Evolutionary conservation across 1,140 invertebrate species (phyloP).

Genomic region (Drosophila rhopaloa): DNA sequence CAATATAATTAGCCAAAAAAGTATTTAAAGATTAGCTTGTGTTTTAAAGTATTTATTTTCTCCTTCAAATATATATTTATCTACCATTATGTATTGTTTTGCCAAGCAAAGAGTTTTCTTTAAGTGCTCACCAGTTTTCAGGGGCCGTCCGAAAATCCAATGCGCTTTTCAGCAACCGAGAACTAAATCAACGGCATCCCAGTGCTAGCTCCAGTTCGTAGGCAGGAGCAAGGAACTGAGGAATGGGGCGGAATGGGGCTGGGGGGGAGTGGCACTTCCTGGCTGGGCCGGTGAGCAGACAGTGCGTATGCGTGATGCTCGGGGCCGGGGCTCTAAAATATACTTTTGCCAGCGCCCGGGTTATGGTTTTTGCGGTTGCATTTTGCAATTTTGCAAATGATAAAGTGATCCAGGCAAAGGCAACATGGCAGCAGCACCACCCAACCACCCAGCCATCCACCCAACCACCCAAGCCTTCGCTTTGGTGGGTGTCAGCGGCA

Average conservation of each 20-base stretch:
- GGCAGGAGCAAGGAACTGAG: not conserved
- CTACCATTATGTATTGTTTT: too few relatives aligned
- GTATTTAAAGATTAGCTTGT: too few relatives aligned
- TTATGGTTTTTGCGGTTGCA: slow-evolving; percentile 81
- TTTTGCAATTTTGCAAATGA: slow-evolving; percentile 82
- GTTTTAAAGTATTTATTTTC: not conserved
- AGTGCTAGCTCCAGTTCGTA: slow-evolving; percentile 21
- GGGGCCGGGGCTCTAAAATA: slow-evolving; percentile 56
- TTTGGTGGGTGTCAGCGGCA: slow-evolving; percentile 57
- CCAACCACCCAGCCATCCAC: not conserved
- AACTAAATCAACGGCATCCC: slow-evolving; percentile 69
- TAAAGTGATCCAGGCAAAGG: slow-evolving; percentile 68
- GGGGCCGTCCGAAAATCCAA: slow-evolving; percentile 52
- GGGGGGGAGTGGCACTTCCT: slow-evolving; percentile 35
- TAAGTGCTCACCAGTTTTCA: not conserved
- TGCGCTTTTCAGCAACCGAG: slow-evolving; percentile 56
- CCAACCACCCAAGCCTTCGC: not conserved
- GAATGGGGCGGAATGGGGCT: too few relatives aligned
- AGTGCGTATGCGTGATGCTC: slow-evolving; percentile 67
- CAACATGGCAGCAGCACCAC: slow-evolving; percentile 17
- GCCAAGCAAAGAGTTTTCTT: not conserved
- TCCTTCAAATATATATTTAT: too few relatives aligned
- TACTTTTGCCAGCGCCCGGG: slow-evolving; percentile 75
- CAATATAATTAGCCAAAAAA: too few relatives aligned
- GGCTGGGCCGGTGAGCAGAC: slow-evolving; percentile 52